Conservation (phyloP, 2,797 vertebrate species). For the Coccyzus lansbergi region DNA sequence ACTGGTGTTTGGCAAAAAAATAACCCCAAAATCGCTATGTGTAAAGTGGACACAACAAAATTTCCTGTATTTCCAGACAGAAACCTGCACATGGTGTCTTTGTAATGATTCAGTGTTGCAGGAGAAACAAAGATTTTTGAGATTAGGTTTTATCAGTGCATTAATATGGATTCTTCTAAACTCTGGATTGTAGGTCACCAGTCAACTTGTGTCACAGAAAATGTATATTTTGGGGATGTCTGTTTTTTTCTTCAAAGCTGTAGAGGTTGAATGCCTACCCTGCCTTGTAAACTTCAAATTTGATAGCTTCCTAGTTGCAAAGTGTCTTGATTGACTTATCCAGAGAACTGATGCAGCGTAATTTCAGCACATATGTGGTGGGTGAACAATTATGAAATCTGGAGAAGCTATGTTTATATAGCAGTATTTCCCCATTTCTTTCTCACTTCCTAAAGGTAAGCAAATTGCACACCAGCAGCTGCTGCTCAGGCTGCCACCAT, state of each 20-base stretch:
- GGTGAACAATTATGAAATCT: neutral
- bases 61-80: neutral
- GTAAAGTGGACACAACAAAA: neutral
- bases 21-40: neutral
- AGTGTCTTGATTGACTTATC: neutral
- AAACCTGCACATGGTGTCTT: neutral
- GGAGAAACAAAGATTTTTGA: neutral
- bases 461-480: neutral
- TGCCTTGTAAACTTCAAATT: neutral
- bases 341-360: neutral
- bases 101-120: neutral
- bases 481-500: neutral
- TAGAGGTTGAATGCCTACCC: neutral
- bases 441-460: neutral
- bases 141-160: neutral
- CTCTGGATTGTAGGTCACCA: neutral
- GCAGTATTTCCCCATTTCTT: neutral
- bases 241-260: neutral
- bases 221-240: neutral
- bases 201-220: neutral
- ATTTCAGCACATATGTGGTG: neutral
- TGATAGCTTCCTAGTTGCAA: neutral
- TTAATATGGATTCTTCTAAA: neutral
- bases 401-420: neutral
- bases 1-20: accelerated